A percentile compares a stretch with the other conserved stretches of the same genome.
These are phyloP conservation scores for Xiphydria camelus DNA, from an alignment of 2,888 invertebrate species.

Conservation along the genomic window DNA sequence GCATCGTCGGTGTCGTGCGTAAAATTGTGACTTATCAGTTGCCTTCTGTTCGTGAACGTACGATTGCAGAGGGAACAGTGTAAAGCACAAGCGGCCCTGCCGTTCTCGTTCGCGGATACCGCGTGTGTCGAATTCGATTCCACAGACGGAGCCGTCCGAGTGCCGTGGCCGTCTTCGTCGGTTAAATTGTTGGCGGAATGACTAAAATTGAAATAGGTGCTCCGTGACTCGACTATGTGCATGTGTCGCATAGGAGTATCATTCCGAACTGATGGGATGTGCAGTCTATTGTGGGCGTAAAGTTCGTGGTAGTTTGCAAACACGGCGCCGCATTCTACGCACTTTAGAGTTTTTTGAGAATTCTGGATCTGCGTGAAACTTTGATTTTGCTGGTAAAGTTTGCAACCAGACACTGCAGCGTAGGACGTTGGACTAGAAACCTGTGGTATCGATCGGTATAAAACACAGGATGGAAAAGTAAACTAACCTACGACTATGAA, in stretches of 20 bases:
- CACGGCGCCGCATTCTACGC: constrained; percentile 42
- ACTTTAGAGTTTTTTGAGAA: constrained; percentile 41
- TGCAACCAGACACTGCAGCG: constrained; percentile 38
- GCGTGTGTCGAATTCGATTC: not conserved
- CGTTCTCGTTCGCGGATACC: constrained; percentile 24
- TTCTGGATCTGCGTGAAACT: constrained; percentile 38
- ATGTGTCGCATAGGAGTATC: constrained; percentile 41
- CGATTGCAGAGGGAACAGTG: constrained; percentile 50
- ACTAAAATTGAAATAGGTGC: constrained; percentile 37
- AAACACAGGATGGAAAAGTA: not conserved
- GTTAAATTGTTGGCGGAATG: constrained; percentile 24
- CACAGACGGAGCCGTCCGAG: not conserved
- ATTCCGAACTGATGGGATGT: constrained; percentile 40
- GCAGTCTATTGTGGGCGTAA: constrained; percentile 39
- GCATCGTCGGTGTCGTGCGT: constrained; percentile 37
- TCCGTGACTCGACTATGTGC: constrained; percentile 49
- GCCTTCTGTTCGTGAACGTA: constrained; percentile 44
- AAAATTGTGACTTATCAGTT: constrained; percentile 43
- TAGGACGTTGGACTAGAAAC: constrained; percentile 44
- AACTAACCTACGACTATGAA: not conserved
- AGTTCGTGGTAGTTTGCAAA: constrained; percentile 48
- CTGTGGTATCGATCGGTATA: constrained; percentile 18
- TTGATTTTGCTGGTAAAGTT: constrained; percentile 45
- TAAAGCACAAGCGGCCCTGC: constrained; percentile 44
- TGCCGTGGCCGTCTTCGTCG: too few relatives aligned